Base-by-base conservation (phyloP, 2,888 invertebrate species). In the Ophion obscuratus region DNA sequence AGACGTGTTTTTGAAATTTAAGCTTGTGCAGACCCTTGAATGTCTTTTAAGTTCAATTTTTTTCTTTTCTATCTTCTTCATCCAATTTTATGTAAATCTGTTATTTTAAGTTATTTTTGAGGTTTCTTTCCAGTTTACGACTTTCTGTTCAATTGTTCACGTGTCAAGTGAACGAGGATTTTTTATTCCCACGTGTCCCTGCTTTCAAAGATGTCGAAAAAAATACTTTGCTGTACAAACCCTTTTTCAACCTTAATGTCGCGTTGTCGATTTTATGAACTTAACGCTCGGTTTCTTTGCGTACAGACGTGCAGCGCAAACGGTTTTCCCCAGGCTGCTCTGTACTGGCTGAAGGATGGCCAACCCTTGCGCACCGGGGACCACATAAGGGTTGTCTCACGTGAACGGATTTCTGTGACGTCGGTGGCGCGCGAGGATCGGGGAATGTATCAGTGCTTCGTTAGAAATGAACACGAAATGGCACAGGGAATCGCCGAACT, bases 381-480 rank as follows among this genome's bases (percentile, higher is more conserved):
- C 74, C 92, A 94, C 83, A 92, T 94, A 86, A 93, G 94, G 88
- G 92, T 93, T 88, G 89, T 94, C 84, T 94, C 95, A 9, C 94
- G 95, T 87, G 95, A 95, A 86, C 94, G 95, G 87, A 94, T 96
- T 86, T 95, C 95, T 89, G 92, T 95, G 81, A 92, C 92, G 87
- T 92, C 93, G 81, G 94, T 94, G 66, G 92, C 92, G 81, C 93
- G 94, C 85, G 94, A 94, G 86, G 94, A 94, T 89, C 93, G 94
- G 14, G 94, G 94, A 76, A 94, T 94, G 94, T 94, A 94, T 91
- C 94, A 94, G 88, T 95, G 95, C 88, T 92, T 94, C 85, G 94
- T 93, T 76, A 90, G 93, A 74, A 94, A 94, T 89, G 94, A 94
- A 87, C 92, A 93, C 81, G 94, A 94, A 87, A 94, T 94, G 90